Base-by-base conservation (phyloP, 2,888 invertebrate genomes). In the Erpobdella octoculata region DNA sequence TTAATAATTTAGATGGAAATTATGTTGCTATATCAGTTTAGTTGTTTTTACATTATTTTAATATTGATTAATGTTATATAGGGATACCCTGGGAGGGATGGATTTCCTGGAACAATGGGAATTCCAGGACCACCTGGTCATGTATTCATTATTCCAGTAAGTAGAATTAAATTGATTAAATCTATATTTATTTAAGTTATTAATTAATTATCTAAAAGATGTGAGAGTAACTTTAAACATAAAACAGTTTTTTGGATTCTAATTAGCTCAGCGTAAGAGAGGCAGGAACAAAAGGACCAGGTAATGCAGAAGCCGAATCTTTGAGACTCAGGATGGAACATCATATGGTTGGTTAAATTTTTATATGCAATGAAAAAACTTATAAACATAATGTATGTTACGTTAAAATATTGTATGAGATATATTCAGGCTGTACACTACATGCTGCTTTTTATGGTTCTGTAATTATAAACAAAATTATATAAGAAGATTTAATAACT, bases 101-200 rank as follows among this genome's bases (percentile, higher is more conserved):
- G 93, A 2, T 81, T 89, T 3, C 85, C 87, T 67, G 93, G 93
- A 0, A 86, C 87, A 53, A 85, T 87, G 76, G 93, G 93, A 41
- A 85, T 88, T 72, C 87, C 88, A 6, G 93, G 93, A 48, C 88
- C 92, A 8, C 91, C 92, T 2, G 93, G 93, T 69, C 90, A 93
- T 79, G 91, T 93, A 5, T 92, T 93, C 81, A 88, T 93, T 82
- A 89, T 93, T 76, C 93, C 93, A 33, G 91, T 91, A 86, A 86
- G 87, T 82, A 9, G n/a, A 6, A 36, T 38, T 12, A 9, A 25
- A 53, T 25, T 41, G 8, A 15, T 8, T 73, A 61, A 12, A 18
- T 41, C 9, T 41, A 41, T 41, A 41, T 41, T 12, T 41, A 41
- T 41, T 12, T 41, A 41, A 41, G 18, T 41, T 41, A 41, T 18